Evolutionary conservation across 2,797 vertebrate species (phyloP), one percentile per base, ranked within the genome.

Genomic region (Hylomyscus alleni): DNA sequence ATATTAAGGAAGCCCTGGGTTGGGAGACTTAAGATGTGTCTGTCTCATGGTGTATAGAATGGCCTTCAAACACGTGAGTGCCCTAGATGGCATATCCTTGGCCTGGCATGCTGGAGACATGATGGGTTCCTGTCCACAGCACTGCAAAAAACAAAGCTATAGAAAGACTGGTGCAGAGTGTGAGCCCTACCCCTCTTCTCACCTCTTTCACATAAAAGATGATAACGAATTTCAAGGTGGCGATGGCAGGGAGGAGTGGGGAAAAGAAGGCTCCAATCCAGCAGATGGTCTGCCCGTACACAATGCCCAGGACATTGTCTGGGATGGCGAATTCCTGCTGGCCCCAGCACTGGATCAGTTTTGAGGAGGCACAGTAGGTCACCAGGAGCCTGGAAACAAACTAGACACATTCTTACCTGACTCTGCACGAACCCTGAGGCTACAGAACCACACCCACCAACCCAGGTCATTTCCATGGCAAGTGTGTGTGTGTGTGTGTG

Each of bases 151-250:
- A 2, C n/a, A 26, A 40, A 34, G 4, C 8, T 11, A 31, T 2
- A 52, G 34, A 15, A 12, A 58, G 31, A 29, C 26, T 29, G 60
- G 26, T 29, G 60, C 40, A 8, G 50, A 50, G 17, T 31, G 34
- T 14, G 3, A 10, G 12, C 31, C 22, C n/a, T 0, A 4, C 2
- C 31, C 60, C 20, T 73, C 72, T 93, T 80, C 69, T 96, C 97
- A 99, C 99, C 99, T 99, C 99, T 98, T 99, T 99, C 97, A 99
- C 96, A 58, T 99, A 99, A 98, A 99, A 99, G 97, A 99, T 98
- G 17, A 99, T 98, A 95, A 99, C 99, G 97, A 99, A 99, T 96
- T 99, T 99, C 80, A 99, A 94, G 34, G 99, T 99, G 96, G 99
- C 99, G 97, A 99, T 99, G 80, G 99, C 99, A 14, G 99, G 99